Base-by-base conservation (phyloP, 1,140 invertebrate species). In the Oryctes rhinoceros region DNA sequence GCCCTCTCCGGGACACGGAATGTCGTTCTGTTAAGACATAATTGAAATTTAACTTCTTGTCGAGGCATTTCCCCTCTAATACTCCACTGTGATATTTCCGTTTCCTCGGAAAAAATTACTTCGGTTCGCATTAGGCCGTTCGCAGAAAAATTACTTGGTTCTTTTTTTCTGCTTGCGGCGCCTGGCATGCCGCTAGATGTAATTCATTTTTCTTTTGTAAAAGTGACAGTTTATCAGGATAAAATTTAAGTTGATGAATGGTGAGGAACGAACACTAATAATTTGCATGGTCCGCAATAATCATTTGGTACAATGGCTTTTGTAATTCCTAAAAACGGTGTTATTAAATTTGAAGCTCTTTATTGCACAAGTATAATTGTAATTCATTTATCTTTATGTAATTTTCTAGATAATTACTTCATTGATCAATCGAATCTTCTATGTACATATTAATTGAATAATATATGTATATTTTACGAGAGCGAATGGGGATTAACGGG, bases 41-140 rank as follows among this genome's bases (percentile, higher is more conserved):
- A 67, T 67, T 67, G 65, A 67, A 67, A 67, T 67, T 67, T 67
- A 67, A 67, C 65, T 67, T 67, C 20, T 18, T 67, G 20, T 24
- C 20, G 10, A 35, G 20, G 65, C 18, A 24, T 67, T 67, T 67
- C 6, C 30, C 30, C 65, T 7, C 5, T 67, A 24, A 67, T 24
- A 67, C 20, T 18, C 18, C 35, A 24, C 24, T 35, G 13, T 67
- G 30, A 67, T 67, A 18, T 53, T 53, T 53, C n/a, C 18, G 13
- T 13, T 67, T 11, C 13, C 65, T 67, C 10, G 20, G n/a, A 67
- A 67, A 67, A 67, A 67, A 53, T 53, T 53, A 53, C 49, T 53
- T 13, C 49, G 5, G 49, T 13, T 4, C n/a, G 49, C 4, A 53
- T 53, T 53, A 53, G 49, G 13, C 13, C n/a, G 49, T 53, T 53